These are phyloP conservation scores for Chaetodon trifasciatus DNA, from an alignment of 2,797 vertebrate genomes.

Conservation along the genomic window DNA sequence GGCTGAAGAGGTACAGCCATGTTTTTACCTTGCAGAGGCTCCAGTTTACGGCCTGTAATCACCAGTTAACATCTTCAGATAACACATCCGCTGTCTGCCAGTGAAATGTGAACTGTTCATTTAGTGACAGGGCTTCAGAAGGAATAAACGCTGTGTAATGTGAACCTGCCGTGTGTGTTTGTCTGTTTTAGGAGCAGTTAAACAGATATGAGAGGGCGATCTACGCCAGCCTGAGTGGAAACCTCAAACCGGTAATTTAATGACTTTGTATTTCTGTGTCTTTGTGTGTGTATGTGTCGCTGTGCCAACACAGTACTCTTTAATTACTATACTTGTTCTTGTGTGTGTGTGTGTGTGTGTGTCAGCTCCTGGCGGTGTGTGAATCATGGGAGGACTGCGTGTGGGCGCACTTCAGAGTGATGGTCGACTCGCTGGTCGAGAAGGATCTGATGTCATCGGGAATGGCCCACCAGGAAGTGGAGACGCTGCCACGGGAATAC, in stretches of 20 bases:
- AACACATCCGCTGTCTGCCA: background rate
- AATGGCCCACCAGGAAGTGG: constrained; percentile 88
- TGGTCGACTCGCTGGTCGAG: constrained; percentile 96
- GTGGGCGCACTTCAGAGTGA: constrained; percentile 96
- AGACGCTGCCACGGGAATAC: constrained; percentile 93
- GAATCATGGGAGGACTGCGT: constrained; percentile 98
- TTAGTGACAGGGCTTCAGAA: background rate
- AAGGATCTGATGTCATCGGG: constrained; percentile 94
- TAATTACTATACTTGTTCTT: too few relatives aligned
- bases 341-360: too few relatives aligned
- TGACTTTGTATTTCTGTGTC: background rate
- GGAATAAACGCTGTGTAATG: background rate
- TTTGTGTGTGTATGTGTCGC: background rate
- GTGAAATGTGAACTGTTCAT: background rate
- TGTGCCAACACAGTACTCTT: background rate
- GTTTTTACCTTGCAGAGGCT: background rate
- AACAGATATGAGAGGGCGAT: constrained; percentile 95
- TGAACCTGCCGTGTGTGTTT: constrained; percentile 10
- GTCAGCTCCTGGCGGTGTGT: constrained; percentile 93
- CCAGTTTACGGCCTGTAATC: too few relatives aligned
- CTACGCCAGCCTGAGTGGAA: constrained; percentile 95
- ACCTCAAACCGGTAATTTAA: constrained; percentile 92
- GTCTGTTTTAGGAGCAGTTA: constrained; percentile 89
- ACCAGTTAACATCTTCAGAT: background rate
- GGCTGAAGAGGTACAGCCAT: constrained; percentile 91